A percentile compares a stretch with the other conserved stretches of the same genome.
Evolutionary conservation across 2,113 vertebrate species (phyloP).

Genomic region (Arothron firmamentum): DNA sequence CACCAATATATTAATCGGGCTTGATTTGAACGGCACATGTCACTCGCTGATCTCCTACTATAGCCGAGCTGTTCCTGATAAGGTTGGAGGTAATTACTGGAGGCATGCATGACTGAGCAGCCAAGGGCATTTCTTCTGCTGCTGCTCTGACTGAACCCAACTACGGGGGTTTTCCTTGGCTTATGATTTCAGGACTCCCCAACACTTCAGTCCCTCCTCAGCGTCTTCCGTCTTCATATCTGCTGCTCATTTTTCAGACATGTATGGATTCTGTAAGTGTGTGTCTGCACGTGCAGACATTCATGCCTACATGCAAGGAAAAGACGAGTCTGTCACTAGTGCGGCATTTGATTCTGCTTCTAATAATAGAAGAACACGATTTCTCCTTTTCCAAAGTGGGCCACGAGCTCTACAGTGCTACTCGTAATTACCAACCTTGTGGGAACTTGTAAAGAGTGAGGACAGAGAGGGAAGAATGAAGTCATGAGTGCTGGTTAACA

Average conservation of each 20-base stretch:
- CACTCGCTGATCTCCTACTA: conserved; percentile 37
- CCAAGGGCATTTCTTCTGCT: conserved; percentile 71
- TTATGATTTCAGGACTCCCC: conserved; percentile 61
- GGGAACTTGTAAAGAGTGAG: conserved; percentile 38
- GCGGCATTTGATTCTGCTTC: conserved; percentile 46
- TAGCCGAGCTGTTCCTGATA: conserved; percentile 57
- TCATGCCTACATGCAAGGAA: conserved; percentile 5
- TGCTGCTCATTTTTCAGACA: not conserved
- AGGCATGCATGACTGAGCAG: conserved; percentile 63
- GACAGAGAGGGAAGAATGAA: conserved; percentile 19
- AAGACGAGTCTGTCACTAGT: conserved; percentile 27
- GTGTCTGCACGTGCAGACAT: conserved; percentile 2
- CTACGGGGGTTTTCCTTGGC: conserved; percentile 66
- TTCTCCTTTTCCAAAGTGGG: conserved; percentile 57
- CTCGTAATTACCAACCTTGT: conserved; percentile 67
- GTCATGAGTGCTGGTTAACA: conserved; percentile 31
- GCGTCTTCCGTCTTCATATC: not conserved
- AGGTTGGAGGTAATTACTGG: conserved; percentile 71
- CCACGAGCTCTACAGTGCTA: conserved; percentile 61
- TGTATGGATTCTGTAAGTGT: not conserved
- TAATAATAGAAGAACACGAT: conserved; percentile 58
- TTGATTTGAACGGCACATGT: conserved; percentile 45
- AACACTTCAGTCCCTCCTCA: conserved; percentile 23
- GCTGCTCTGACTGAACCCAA: conserved; percentile 44
- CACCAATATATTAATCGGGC: conserved; percentile 58